Base-by-base conservation (phyloP, 2,113 vertebrate genomes). In the Centropristis striata region DNA sequence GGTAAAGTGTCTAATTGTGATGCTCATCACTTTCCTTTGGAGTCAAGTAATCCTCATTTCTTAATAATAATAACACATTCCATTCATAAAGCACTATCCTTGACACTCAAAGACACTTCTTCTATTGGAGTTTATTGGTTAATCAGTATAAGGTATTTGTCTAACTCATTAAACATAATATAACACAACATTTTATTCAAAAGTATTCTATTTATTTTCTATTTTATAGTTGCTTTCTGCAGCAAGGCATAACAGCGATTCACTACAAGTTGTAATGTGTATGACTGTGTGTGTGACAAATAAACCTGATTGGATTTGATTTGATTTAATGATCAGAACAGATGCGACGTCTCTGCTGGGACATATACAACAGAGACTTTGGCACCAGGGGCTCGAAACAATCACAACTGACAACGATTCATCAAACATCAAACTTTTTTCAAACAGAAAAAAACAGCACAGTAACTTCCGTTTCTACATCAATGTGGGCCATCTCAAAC, bases 271-370 rank as follows among this genome's bases (percentile, higher is more conserved):
- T 50, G 47, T 21, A 12, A 9, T 50, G n/a, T 50, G n/a, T 11
- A 21, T 21, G n/a, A 50, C 1, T 50, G n/a, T 12, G 11, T 12
- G 4, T 12, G 20, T 2, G 47, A 21, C n/a, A 50, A 21, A 50
- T 50, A 50, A 50, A 21, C 47, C 10, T 50, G 47, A 50, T 50
- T n/a, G n/a, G 1, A 49, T 49, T 21, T 50, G 47, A 21, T 50
- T 50, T 50, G 47, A 21, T 50, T 50, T 50, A n/a, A 81, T 71
- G 77, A 85, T 71, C 2, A 36, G 23, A 83, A 50, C 81, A 85
- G 77, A 89, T 83, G 81, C 27, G 39, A 51, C 39, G 51, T 77
- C 75, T 78, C 73, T 77, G 21, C 67, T 65, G 77, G 78, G 85
- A 84, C 11, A 1, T 42, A 55, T 42, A 15, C 13, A 12, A 66